phyloP scores from a whole-genome alignment of 2,797 vertebrate species.

The Jordanella pulchra region DNA sequence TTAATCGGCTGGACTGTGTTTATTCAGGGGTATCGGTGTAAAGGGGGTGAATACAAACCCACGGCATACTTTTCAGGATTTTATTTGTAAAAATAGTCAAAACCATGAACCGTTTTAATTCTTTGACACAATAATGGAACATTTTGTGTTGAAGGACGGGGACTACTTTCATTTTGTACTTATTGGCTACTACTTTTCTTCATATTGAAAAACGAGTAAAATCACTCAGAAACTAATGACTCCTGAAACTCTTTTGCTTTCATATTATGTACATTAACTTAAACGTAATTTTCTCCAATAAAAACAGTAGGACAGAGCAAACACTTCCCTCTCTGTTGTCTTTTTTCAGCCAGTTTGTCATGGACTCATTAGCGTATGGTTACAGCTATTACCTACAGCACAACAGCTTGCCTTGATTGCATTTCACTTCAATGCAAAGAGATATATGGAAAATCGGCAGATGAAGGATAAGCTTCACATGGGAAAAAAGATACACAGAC shows the following conservation, averaged over 20 bases:
- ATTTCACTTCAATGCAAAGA: constrained; percentile 36
- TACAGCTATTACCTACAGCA: constrained; percentile 15
- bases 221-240: neutral
- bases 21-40: neutral
- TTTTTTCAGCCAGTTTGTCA: constrained; percentile 39
- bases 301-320: neutral
- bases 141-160: neutral
- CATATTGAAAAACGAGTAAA: neutral
- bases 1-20: neutral
- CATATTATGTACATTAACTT: neutral
- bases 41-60: neutral
- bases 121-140: neutral
- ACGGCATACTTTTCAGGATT: neutral
- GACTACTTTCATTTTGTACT: neutral
- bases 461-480: constrained; percentile 46
- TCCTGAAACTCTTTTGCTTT: neutral
- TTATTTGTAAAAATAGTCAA: neutral
- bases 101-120: neutral
- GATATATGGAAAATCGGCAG: constrained; percentile 33
- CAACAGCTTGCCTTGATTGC: constrained; percentile 22
- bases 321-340: too few species aligned
- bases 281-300: neutral
- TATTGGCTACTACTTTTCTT: neutral
- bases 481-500: constrained; percentile 23
- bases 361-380: constrained; percentile 12